A percentile compares a stretch with the other conserved stretches of the same genome.
phyloP scores from a whole-genome alignment of 2,797 vertebrate genomes.

The Chlorospingus flavigularis region DNA sequence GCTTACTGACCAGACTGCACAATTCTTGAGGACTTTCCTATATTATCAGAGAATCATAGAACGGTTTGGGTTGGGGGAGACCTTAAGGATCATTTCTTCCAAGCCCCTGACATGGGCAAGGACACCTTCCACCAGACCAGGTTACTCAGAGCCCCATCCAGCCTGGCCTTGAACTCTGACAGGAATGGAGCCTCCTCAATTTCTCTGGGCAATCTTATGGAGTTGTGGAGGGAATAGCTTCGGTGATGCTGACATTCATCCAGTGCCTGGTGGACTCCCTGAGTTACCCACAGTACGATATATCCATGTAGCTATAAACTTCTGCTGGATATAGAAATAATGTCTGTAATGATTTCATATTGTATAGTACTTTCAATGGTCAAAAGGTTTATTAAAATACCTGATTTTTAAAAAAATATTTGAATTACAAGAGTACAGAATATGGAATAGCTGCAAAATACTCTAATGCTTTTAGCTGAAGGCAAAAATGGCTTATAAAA shows the following conservation, averaged over 20 bases:
- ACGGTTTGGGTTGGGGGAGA: neutral
- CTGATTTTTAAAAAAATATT: neutral
- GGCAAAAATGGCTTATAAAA: constrained; percentile 13
- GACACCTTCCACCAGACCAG: neutral
- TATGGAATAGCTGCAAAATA: constrained; percentile 1
- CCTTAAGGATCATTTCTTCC: neutral
- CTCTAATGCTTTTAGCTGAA: constrained; percentile 2
- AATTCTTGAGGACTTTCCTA: neutral
- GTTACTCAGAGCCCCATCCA: neutral
- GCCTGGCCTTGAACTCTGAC: neutral
- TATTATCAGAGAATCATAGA: neutral
- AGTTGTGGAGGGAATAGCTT: neutral
- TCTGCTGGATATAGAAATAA: neutral
- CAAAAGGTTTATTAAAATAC: neutral
- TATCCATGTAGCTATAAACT: neutral
- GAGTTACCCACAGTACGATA: neutral
- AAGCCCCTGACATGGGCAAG: accelerated
- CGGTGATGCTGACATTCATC: neutral
- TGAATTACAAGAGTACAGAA: neutral
- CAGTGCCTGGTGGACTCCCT: neutral
- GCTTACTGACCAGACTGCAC: neutral
- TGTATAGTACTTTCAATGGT: neutral
- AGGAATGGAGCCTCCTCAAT: neutral
- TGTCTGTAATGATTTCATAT: neutral
- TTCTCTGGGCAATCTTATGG: neutral